phyloP scores from a whole-genome alignment of 2,888 invertebrate species.

The Slavum lentiscoides region DNA sequence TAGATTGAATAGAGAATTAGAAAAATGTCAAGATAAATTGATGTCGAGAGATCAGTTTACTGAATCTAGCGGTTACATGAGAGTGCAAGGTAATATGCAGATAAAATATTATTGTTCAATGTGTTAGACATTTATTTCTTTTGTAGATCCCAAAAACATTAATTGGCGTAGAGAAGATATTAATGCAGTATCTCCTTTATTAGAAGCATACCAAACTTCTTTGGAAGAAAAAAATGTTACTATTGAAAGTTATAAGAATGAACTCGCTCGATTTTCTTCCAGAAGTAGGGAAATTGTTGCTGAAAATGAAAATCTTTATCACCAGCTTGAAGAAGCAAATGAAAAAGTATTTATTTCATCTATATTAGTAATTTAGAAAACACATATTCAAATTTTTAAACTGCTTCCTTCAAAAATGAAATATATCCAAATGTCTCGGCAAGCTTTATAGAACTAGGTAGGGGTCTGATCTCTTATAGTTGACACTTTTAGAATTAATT shows the following conservation, averaged over 20 bases:
- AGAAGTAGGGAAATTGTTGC: slow-evolving; percentile 71
- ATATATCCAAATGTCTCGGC: too few relatives aligned
- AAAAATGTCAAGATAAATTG: slow-evolving; percentile 74
- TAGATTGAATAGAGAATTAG: slow-evolving; percentile 76
- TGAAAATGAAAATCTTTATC: slow-evolving; percentile 71
- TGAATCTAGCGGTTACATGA: slow-evolving; percentile 35
- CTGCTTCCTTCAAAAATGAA: too few relatives aligned
- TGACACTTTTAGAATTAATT: too few relatives aligned
- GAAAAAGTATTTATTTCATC: slow-evolving; percentile 58
- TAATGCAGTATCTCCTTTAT: slow-evolving; percentile 65
- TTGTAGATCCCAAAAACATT: slow-evolving; percentile 41
- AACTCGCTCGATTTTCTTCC: slow-evolving; percentile 73
- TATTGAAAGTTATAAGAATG: slow-evolving; percentile 71
- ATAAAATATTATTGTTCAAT: background rate
- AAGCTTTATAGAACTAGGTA: too few relatives aligned
- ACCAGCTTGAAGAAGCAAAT: slow-evolving; percentile 62
- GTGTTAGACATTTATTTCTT: background rate
- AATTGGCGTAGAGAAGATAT: slow-evolving; percentile 56
- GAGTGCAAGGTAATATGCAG: slow-evolving; percentile 31
- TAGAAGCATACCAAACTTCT: slow-evolving; percentile 79
- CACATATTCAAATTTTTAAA: too few relatives aligned
- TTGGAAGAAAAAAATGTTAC: slow-evolving; percentile 75
- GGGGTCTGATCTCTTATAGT: too few relatives aligned
- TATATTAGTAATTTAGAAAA: background rate
- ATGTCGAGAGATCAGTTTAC: slow-evolving; percentile 30